Evolutionary conservation across 1,140 invertebrate species (phyloP).

Genomic region (Tribolium madens): DNA sequence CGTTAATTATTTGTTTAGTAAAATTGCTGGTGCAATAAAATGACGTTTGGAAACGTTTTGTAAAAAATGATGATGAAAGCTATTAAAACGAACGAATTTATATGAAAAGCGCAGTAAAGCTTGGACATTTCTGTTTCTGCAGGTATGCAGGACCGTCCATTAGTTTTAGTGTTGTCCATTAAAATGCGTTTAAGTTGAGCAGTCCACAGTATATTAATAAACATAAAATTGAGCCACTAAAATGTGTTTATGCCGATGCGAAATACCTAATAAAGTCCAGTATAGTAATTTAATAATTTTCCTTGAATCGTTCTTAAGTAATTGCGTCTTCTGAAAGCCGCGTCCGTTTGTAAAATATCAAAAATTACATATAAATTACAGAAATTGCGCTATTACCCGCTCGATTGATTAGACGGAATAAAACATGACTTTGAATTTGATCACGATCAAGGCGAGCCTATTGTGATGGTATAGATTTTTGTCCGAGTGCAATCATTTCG

Average conservation of each 20-base stretch:
- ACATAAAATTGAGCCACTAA: conserved; percentile 39
- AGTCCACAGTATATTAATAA: conserved; percentile 35
- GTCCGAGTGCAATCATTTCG: conserved; percentile 40
- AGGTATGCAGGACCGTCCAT: conserved; percentile 35
- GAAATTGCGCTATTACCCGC: conserved; percentile 29
- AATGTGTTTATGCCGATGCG: conserved; percentile 37
- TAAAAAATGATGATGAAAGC: not conserved
- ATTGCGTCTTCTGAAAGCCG: not conserved
- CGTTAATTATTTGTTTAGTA: not conserved
- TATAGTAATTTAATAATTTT: conserved; percentile 36
- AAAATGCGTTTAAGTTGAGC: conserved; percentile 34
- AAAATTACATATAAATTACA: conserved; percentile 34
- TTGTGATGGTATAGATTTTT: conserved; percentile 41
- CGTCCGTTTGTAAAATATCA: conserved; percentile 19
- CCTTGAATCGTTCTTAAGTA: not conserved
- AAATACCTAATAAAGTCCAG: conserved; percentile 35
- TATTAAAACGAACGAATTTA: conserved; percentile 10
- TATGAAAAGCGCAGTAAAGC: conserved; percentile 18
- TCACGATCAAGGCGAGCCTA: conserved; percentile 37
- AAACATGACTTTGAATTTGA: conserved; percentile 31
- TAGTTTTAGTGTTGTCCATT: conserved; percentile 31
- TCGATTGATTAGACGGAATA: conserved; percentile 36
- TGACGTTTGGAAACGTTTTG: not conserved
- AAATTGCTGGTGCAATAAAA: not conserved
- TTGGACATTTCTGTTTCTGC: conserved; percentile 28